A percentile compares a stretch with the other conserved stretches of the same genome.
These are phyloP conservation scores for Pachliopta kotzebuea DNA, from an alignment of 2,888 invertebrate genomes.

Conservation along the genomic window DNA sequence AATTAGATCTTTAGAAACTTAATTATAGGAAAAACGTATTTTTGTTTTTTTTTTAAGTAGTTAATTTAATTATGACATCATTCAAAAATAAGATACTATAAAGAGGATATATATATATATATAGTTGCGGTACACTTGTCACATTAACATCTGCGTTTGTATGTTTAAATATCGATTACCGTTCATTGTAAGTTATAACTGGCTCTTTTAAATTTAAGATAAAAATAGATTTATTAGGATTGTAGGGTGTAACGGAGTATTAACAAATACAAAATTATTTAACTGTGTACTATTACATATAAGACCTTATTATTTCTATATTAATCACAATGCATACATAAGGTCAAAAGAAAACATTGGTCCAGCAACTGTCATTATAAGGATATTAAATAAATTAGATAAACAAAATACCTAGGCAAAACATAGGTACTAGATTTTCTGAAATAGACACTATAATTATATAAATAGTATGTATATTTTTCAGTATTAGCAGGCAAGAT, in stretches of 20 bases:
- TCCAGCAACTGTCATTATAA: constrained; percentile 49
- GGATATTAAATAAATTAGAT: constrained; percentile 39
- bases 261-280: neutral
- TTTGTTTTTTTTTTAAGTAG: no score
- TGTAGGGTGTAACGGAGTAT: neutral
- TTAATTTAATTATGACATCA: no score
- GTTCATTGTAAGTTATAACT: neutral
- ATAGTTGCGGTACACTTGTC: neutral
- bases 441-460: constrained; percentile 18
- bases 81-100: no score
- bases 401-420: constrained; percentile 51
- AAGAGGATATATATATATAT: neutral
- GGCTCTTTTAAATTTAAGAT: neutral
- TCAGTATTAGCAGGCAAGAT: constrained; percentile 39
- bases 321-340: constrained; percentile 65
- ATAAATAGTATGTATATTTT: constrained; percentile 18
- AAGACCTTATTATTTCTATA: constrained; percentile 46
- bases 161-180: neutral
- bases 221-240: neutral
- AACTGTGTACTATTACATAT: no score
- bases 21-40: no score
- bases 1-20: no score
- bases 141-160: neutral
- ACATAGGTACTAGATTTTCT: constrained; percentile 48
- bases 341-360: constrained; percentile 52